These are phyloP conservation scores for Ascaphus truei DNA, from an alignment of 2,113 vertebrate species.

Conservation along the genomic window DNA sequence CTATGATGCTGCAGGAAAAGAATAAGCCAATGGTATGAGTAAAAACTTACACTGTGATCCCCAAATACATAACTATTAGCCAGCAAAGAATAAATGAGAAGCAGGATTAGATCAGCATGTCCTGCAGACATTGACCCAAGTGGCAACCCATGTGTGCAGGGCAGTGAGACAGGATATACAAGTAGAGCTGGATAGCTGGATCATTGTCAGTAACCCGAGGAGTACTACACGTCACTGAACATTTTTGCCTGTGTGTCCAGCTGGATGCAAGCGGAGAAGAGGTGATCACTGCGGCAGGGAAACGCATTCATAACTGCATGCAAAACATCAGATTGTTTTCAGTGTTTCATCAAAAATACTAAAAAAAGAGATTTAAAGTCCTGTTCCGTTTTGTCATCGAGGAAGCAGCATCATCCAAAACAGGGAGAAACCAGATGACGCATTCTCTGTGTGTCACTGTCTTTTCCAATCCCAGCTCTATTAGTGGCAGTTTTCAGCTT, in stretches of 20 bases:
- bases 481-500: conserved; percentile 21
- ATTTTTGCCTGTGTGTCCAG: neutral
- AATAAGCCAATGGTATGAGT: too few species aligned
- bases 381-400: conserved; percentile 28
- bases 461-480: conserved; percentile 4
- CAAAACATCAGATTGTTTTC: conserved; percentile 36
- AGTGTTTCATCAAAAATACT: conserved; percentile 53
- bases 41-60: too few species aligned
- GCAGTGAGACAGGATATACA: too few species aligned
- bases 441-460: neutral
- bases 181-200: neutral
- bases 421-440: conserved; percentile 15
- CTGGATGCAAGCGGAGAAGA: conserved; percentile 3
- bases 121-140: too few species aligned
- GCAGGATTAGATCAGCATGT: too few species aligned
- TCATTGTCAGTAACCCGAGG: neutral
- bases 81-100: too few species aligned
- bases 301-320: conserved; percentile 43
- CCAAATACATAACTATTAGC: too few species aligned
- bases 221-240: conserved; percentile 19
- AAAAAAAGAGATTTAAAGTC: conserved; percentile 52
- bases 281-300: neutral
- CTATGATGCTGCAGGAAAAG: too few species aligned
- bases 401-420: conserved; percentile 35
- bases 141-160: neutral